Percentiles rank a stretch among this genome's conserved stretches.
Conservation (phyloP, 2,113 vertebrate species). For the Corydoras sp. region DNA sequence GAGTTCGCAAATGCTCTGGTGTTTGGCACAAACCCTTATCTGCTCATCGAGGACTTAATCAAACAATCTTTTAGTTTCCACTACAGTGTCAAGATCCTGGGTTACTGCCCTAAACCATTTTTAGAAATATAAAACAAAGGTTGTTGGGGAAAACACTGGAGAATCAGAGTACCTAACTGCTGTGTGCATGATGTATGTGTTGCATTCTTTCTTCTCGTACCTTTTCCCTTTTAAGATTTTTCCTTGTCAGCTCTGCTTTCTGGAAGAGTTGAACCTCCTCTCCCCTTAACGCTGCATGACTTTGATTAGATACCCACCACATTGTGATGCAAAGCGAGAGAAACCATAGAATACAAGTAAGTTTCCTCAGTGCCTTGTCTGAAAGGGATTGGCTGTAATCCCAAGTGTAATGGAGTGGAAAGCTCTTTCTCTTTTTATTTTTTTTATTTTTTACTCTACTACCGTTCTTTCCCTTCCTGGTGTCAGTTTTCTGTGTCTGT, state of each 20-base stretch:
- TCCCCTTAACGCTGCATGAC: constrained; percentile 11
- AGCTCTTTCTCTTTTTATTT: constrained; percentile 21
- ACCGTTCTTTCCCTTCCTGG: constrained; percentile 34
- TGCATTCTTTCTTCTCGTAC: constrained; percentile 16
- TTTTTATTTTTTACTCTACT: constrained; percentile 15
- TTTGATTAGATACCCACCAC: constrained; percentile 44
- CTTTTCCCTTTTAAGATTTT: constrained; percentile 15
- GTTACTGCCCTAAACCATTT: background rate
- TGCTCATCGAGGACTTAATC: background rate
- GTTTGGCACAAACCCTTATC: background rate
- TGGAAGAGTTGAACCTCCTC: constrained; percentile 13
- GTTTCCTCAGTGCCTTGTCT: constrained; percentile 32
- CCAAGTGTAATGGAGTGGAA: constrained; percentile 34
- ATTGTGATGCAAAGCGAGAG: constrained; percentile 45
- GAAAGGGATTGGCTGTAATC: constrained; percentile 41
- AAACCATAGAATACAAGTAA: constrained; percentile 35
- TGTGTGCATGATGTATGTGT: constrained; percentile 2
- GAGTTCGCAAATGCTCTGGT: background rate
- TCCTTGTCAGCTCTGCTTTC: constrained; percentile 17
- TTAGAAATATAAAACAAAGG: background rate
- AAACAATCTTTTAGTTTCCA: background rate
- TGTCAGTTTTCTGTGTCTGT: constrained; percentile 33
- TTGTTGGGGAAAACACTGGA: background rate
- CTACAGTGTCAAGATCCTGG: background rate
- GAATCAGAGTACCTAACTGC: constrained; percentile 11